Evolutionary conservation across 2,888 invertebrate genomes (phyloP).

Genomic region (Ichneumoninae sp.): DNA sequence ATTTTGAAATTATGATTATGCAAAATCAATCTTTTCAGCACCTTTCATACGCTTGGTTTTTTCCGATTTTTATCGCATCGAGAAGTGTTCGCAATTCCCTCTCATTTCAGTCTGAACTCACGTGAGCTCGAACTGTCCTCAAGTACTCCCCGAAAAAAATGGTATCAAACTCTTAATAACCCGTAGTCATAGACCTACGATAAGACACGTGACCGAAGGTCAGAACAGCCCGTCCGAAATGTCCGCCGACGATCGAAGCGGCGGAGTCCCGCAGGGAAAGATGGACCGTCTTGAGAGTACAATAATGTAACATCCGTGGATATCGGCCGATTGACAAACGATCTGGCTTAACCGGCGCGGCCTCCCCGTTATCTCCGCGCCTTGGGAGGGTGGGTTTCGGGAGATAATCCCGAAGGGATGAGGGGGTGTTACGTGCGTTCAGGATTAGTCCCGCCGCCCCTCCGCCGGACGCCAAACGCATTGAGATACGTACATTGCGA

Average conservation of each 20-base stretch:
- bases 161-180: too few species aligned
- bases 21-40: too few species aligned
- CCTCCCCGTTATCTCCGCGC: constrained; percentile 74
- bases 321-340: constrained; percentile 72
- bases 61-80: too few species aligned
- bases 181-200: too few species aligned
- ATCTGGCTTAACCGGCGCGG: constrained; percentile 74
- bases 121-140: too few species aligned
- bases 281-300: constrained; percentile 22
- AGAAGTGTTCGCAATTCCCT: too few species aligned
- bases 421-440: constrained; percentile 68
- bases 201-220: too few species aligned
- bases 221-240: not conserved
- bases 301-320: constrained; percentile 41
- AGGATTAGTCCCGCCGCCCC: constrained; percentile 57
- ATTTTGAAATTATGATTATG: too few species aligned
- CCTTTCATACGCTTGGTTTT: too few species aligned
- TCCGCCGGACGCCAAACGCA: constrained; percentile 50
- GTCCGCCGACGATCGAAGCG: not conserved
- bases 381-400: constrained; percentile 74
- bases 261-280: not conserved
- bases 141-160: too few species aligned
- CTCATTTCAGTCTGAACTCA: too few species aligned
- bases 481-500: constrained; percentile 56
- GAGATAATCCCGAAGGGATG: constrained; percentile 76